Base-by-base conservation (phyloP, 2,113 vertebrate species). In the Gavialis gangeticus region DNA sequence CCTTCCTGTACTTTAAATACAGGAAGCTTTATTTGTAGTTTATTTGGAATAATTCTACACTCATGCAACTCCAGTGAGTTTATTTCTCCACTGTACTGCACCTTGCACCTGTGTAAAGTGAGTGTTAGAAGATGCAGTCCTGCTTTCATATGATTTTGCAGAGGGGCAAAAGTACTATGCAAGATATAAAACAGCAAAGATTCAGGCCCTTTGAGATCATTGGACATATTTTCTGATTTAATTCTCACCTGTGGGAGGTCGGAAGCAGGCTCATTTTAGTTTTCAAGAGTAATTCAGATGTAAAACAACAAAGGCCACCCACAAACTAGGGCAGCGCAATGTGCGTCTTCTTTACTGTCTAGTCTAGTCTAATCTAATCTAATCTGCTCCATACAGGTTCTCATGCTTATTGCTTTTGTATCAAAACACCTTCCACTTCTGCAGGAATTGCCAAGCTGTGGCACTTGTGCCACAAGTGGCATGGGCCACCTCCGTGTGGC, bases 1-100 rank as follows among this genome's bases (percentile, higher is more conserved):
- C 81, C 27, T 91, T 90, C 90, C 79, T 62, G 6, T 63, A 88
- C 93, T 94, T 92, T 95, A 81, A 94, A 88, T 73, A 27, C 82
- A 3, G 56, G 66, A 85, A 59, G 24, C 6, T 94, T 55, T 17
- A 85, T 28, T 81, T 79, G 92, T 63, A 60, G 73, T 55, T 87
- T 57, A 87, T 56, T 66, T 46, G 67, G 30, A 90, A 63, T 5
- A 63, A 66, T 91, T 91, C 96, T 84, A 87, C 21, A 93, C 60
- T 37, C 67, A 77, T 89, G 78, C 73, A 94, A 27, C 22, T 92
- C 54, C 73, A 73, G 8, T 34, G 37, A 60, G 85, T 30, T 86
- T 46, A 19, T 24, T 94, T 89, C 73, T 92, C 5, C 30, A 34
- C 37, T 81, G 54, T 12, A 5, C 13, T 79, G 59, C 25, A 57